Evolutionary conservation across 2,888 invertebrate species (phyloP).

Genomic region (Thecophora atra): DNA sequence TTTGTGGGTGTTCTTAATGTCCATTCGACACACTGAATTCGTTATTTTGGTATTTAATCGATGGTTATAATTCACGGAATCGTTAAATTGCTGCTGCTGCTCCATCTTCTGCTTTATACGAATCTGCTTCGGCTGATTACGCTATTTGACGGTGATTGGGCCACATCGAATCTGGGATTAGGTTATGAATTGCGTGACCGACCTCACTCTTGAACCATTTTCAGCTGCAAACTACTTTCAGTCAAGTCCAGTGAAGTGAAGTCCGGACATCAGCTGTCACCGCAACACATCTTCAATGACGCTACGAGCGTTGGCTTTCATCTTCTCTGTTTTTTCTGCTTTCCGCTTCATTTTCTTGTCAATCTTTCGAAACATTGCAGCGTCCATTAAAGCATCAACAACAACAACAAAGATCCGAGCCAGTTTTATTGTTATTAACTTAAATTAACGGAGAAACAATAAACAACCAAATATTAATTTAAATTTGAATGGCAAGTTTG

Average conservation of each 20-base stretch:
- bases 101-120: not conserved
- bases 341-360: not conserved
- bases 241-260: not conserved
- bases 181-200: constrained; percentile 13
- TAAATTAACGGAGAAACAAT: not conserved
- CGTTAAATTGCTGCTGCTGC: not conserved
- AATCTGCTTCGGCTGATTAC: too few relatives aligned
- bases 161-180: not conserved
- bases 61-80: not conserved
- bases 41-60: not conserved
- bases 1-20: not conserved
- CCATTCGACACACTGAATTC: not conserved
- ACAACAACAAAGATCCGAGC: constrained; percentile 18
- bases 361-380: not conserved
- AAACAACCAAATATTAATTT: constrained; percentile 4
- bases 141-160: not conserved
- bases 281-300: not conserved
- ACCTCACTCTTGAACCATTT: constrained; percentile 16
- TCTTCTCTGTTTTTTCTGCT: not conserved
- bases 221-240: not conserved
- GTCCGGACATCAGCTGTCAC: not conserved
- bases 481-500: constrained; percentile 25
- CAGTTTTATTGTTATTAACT: constrained; percentile 11
- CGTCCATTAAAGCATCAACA: not conserved
- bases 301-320: not conserved